These are phyloP conservation scores for Ia io DNA, from an alignment of 2,113 vertebrate genomes.

Conservation along the genomic window DNA sequence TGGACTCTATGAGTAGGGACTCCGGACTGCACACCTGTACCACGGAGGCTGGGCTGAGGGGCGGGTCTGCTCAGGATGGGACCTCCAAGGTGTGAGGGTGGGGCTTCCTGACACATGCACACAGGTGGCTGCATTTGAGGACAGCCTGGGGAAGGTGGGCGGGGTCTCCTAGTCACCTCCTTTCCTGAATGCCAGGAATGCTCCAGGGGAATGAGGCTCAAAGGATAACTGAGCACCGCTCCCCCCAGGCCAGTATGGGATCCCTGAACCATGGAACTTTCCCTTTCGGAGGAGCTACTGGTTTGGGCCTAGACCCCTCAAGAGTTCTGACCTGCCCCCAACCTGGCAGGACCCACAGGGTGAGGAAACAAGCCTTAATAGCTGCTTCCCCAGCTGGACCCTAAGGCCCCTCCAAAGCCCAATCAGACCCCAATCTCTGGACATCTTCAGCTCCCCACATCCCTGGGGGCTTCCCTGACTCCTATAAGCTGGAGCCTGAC, in stretches of 20 bases:
- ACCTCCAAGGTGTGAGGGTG: background rate
- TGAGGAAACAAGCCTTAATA: background rate
- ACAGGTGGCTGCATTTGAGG: accelerated
- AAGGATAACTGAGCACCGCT: background rate
- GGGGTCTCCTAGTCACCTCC: background rate
- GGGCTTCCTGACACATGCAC: accelerated
- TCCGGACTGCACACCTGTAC: background rate
- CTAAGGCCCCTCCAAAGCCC: background rate
- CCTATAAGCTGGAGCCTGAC: background rate
- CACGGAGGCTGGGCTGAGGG: background rate
- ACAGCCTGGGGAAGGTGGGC: accelerated
- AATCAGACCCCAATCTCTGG: background rate
- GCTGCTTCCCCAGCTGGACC: background rate
- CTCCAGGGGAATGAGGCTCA: accelerated
- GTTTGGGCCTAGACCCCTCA: slow-evolving; percentile 80
- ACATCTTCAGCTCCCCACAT: background rate
- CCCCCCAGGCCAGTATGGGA: slow-evolving; percentile 88
- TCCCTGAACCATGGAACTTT: slow-evolving; percentile 93
- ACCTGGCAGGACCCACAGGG: background rate
- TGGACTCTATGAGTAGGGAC: slow-evolving; percentile 54
- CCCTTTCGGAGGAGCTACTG: slow-evolving; percentile 91
- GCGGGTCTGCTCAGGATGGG: background rate
- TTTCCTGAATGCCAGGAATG: accelerated
- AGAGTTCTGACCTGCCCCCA: slow-evolving; percentile 63
- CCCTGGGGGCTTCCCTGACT: background rate